A percentile compares a stretch with the other conserved stretches of the same genome.
Conservation (phyloP, 2,888 invertebrate species). For the Latheticus oryzae region DNA sequence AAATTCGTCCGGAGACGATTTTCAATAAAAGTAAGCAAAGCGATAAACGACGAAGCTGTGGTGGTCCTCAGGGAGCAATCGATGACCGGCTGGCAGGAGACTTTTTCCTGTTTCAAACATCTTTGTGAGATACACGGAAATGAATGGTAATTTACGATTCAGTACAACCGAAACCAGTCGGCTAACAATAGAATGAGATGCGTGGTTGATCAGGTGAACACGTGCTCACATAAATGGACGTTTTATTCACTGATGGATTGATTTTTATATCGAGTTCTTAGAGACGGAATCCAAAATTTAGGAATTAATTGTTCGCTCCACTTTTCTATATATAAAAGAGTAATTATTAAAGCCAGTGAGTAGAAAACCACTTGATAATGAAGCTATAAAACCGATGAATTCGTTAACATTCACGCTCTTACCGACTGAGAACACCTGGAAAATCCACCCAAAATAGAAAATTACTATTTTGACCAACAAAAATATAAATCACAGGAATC, state of each 20-base stretch:
- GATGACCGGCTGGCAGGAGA: conserved; percentile 28
- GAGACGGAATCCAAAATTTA: too few species aligned
- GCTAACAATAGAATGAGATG: conserved; percentile 26
- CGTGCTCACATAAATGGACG: conserved; percentile 11
- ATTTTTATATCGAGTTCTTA: too few species aligned
- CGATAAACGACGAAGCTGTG: conserved; percentile 14
- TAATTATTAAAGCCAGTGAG: too few species aligned
- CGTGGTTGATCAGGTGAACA: conserved; percentile 30
- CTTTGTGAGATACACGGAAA: conserved; percentile 18
- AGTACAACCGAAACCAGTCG: conserved; percentile 14
- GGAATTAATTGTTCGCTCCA: too few species aligned
- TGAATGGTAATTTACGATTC: conserved; percentile 30
- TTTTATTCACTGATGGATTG: too few species aligned
- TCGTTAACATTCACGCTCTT: conserved; percentile 26
- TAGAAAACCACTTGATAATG: too few species aligned
- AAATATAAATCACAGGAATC: too few species aligned
- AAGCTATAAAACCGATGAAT: too few species aligned
- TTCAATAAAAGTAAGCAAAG: conserved; percentile 33
- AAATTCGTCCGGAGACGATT: conserved; percentile 26
- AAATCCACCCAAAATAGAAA: too few species aligned
- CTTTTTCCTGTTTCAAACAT: conserved; percentile 19
- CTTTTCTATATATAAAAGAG: too few species aligned
- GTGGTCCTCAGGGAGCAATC: conserved; percentile 18
- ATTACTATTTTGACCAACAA: too few species aligned
- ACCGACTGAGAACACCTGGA: conserved; percentile 17